phyloP scores from a whole-genome alignment of 2,888 invertebrate genomes.

The Diaperis boleti region DNA sequence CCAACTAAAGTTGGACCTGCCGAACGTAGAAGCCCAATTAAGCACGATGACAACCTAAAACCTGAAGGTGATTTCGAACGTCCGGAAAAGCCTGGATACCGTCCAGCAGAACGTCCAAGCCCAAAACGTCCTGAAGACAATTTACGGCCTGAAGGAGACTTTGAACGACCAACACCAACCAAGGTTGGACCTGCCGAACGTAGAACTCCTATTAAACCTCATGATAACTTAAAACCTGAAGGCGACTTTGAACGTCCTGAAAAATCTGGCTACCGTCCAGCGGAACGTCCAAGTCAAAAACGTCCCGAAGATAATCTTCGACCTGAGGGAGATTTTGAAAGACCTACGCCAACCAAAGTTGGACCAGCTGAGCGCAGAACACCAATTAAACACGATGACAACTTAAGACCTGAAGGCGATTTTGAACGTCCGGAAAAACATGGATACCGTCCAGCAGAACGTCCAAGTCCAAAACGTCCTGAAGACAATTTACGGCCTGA shows the following conservation, averaged over 20 bases:
- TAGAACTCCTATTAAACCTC: constrained; percentile 61
- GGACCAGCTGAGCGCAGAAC: constrained; percentile 64
- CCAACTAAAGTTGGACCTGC: constrained; percentile 65
- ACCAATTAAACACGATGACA: constrained; percentile 65
- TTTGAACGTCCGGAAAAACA: constrained; percentile 66
- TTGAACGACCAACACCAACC: constrained; percentile 63
- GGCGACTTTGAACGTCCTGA: constrained; percentile 64
- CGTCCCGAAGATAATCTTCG: constrained; percentile 63
- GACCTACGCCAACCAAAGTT: constrained; percentile 58
- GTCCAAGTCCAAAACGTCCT: constrained; percentile 67
- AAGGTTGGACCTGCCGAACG: constrained; percentile 64
- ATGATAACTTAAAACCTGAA: constrained; percentile 66
- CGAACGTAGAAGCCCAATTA: constrained; percentile 66
- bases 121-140: constrained; percentile 68
- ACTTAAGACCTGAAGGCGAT: constrained; percentile 72
- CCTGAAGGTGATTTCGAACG: constrained; percentile 72
- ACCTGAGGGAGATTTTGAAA: constrained; percentile 68
- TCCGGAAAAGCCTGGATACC: constrained; percentile 63
- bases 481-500: constrained; percentile 70
- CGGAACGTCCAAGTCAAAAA: constrained; percentile 65
- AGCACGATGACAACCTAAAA: constrained; percentile 72
- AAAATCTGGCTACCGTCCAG: constrained; percentile 54
- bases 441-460: constrained; percentile 67
- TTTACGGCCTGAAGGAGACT: constrained; percentile 65
- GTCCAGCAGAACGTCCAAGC: constrained; percentile 66